Evolutionary conservation across 2,113 vertebrate species (phyloP), one percentile per base, ranked within the genome.

Genomic region (Lycaon pictus): DNA sequence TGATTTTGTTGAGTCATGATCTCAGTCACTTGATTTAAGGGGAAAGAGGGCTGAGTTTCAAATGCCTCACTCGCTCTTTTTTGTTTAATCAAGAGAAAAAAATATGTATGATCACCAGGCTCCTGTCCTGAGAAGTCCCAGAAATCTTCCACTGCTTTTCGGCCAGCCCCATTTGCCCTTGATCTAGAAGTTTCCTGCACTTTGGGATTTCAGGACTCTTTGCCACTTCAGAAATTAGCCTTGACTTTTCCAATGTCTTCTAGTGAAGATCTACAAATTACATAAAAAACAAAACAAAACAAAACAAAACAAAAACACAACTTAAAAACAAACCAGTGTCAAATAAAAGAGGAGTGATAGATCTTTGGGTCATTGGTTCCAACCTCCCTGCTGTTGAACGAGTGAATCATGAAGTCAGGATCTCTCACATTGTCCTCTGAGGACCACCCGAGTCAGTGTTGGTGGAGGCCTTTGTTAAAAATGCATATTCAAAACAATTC

Each of bases 191-290:
- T 27, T 80, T 79, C 53, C 35, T 37, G 4, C 3, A 20, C 62
- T 69, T 81, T 53, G 60, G 63, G n/a, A 7, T 80, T 87, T 11
- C 15, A 3, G 13, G 67, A 37, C 60, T 67, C 62, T 55, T 56
- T 80, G n/a, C n/a, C 29, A 60, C 85, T 81, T 96, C 13, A 82
- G 58, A 92, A 87, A 93, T 58, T 76, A 93, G 43, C 65, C 32
- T 90, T 48, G 27, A 60, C 11, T 88, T 93, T 37, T 90, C 63
- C 32, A 60, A 0, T n/a, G 17, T 85, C 58, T 97, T 90, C 53
- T 90, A 58, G n/a, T 87, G 71, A 65, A 62, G 82, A 88, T 76
- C n/a, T 93, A 77, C 10, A 32, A 56, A 51, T 88, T 32, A 15
- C 1, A 58, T 74, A 0, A 87, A 65, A 65, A 67, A 22, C 15